Base-by-base conservation (phyloP, 2,113 vertebrate species). In the Seriola dumerili region DNA sequence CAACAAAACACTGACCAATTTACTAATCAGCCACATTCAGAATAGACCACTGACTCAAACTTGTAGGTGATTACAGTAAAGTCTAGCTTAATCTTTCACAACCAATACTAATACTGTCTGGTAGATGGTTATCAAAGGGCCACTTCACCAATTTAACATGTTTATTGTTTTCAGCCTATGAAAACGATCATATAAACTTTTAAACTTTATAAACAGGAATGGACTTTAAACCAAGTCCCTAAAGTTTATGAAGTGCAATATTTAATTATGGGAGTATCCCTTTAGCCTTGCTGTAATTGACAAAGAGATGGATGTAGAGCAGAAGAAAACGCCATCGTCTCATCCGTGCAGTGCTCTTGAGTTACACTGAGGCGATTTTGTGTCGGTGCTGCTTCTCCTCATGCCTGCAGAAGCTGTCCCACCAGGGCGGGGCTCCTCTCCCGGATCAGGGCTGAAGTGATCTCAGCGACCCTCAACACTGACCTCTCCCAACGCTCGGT, bases 351-450 rank as follows among this genome's bases (percentile, higher is more conserved):
- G 72, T 2, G 0, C 16, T 80, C 23, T 17, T 80, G 75, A 71
- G 63, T 34, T 21, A 40, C 1, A 17, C 5, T 5, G 55, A 19
- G 42, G 40, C 66, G 57, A 29, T 68, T 62, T 85, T 73, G 21
- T 76, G 13, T 7, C 19, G 58, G 10, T 38, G 52, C 46, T n/a
- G 57, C 21, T 25, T 58, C 46, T n/a, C 62, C 44, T 95, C 92
- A 96, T 0, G 90, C 93, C 72, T 91, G 90, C 67, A 96, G 90
- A 74, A 96, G 75, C 83, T 96, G 95, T 63, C 95, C 95, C 42
- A 89, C 90, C 69, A 96, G 82, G 65, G 89, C 90, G 1, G 92
- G 72, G 83, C 84, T 95, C 82, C 94, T 81, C 16, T 95, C 93
- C 58, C 70, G 90, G 84, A 96, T 92, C 82, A 96, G 88, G 21